Conservation (phyloP, 2,113 vertebrate species). For the Neogobius melanostomus region DNA sequence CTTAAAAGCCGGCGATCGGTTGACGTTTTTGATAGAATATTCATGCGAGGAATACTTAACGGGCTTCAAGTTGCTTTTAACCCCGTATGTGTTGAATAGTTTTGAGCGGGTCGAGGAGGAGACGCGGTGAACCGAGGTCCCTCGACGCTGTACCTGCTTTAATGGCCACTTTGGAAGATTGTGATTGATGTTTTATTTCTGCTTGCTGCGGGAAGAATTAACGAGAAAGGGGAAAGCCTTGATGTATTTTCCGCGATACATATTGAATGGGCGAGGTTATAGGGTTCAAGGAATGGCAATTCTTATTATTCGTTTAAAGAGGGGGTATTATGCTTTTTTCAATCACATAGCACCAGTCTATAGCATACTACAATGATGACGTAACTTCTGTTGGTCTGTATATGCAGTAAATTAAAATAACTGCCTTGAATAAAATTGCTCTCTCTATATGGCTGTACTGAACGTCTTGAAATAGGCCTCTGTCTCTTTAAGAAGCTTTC, state of each 20-base stretch:
- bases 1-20: conserved; percentile 64
- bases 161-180: conserved; percentile 17
- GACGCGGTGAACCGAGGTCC: conserved; percentile 22
- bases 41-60: conserved; percentile 63
- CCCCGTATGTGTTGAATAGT: conserved; percentile 37
- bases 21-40: conserved; percentile 65
- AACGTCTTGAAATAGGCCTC: no score
- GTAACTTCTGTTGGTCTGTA: no score
- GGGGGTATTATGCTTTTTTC: no score
- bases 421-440: no score
- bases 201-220: conserved; percentile 19
- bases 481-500: no score
- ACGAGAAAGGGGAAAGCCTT: conserved; percentile 10
- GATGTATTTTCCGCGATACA: background rate
- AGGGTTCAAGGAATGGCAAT: background rate
- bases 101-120: conserved; percentile 28
- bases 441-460: no score
- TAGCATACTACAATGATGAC: no score
- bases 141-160: conserved; percentile 26
- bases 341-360: no score
- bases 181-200: conserved; percentile 19
- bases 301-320: no score
- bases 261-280: background rate
- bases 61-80: conserved; percentile 40
- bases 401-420: no score